These are phyloP conservation scores for Chloebia gouldiae DNA, from an alignment of 2,113 vertebrate species.

Conservation along the genomic window DNA sequence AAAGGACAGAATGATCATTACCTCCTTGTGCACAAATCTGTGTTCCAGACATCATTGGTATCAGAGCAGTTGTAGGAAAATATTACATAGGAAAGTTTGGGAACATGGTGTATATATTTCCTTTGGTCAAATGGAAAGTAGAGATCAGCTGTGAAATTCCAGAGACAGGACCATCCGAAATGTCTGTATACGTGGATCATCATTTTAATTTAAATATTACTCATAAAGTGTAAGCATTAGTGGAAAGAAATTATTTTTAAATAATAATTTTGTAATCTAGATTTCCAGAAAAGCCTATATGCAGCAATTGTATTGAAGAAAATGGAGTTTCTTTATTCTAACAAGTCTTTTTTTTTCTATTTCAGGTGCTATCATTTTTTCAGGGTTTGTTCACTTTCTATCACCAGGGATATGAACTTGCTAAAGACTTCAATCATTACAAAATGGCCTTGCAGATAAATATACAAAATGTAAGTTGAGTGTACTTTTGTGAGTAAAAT, in stretches of 20 bases:
- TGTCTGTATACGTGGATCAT: background rate
- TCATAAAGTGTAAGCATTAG: background rate
- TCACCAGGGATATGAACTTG: slow-evolving; percentile 96
- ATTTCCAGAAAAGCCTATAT: background rate
- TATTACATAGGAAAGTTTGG: background rate
- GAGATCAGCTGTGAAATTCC: background rate
- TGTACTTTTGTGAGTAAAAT: background rate
- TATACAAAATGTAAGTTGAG: slow-evolving; percentile 93
- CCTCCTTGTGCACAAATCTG: background rate
- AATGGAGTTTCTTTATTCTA: background rate
- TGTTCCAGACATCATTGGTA: background rate
- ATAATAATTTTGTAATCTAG: background rate
- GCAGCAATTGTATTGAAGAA: background rate
- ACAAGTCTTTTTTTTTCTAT: slow-evolving; percentile 5
- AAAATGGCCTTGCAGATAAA: slow-evolving; percentile 95
- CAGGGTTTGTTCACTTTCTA: slow-evolving; percentile 99
- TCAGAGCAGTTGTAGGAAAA: background rate
- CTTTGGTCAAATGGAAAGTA: background rate
- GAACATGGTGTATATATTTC: accelerated
- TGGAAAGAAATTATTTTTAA: background rate
- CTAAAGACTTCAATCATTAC: slow-evolving; percentile 97
- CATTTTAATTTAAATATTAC: background rate
- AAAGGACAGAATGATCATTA: background rate
- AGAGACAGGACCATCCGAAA: background rate
- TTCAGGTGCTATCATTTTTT: slow-evolving; percentile 95